phyloP scores from a whole-genome alignment of 1,140 invertebrate genomes.

The Orchestia grillus region DNA sequence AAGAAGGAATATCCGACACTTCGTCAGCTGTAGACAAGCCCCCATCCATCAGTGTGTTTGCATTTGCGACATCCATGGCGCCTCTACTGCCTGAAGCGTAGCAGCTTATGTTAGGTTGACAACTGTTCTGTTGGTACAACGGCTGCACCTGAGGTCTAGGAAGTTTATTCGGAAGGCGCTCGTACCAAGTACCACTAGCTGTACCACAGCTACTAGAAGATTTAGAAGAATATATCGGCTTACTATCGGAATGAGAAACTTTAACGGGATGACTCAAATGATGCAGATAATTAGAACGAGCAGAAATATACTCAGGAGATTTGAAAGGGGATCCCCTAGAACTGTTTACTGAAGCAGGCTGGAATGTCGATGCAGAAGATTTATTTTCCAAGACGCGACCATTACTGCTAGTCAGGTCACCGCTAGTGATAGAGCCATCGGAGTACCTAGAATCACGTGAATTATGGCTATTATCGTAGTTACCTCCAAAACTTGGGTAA shows the following conservation, averaged over 20 bases:
- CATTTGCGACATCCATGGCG: conserved; percentile 28
- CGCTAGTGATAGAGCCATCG: conserved; percentile 23
- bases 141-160: neutral
- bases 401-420: neutral
- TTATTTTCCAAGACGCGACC: neutral
- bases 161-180: neutral
- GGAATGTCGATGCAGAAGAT: conserved; percentile 12
- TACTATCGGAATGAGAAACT: neutral
- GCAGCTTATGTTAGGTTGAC: conserved; percentile 2
- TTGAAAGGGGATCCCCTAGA: neutral
- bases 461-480: neutral
- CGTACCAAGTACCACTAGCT: conserved; percentile 45
- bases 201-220: conserved; percentile 41
- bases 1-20: conserved; percentile 37
- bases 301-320: neutral
- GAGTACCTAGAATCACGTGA: conserved; percentile 48
- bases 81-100: neutral
- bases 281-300: conserved; percentile 1
- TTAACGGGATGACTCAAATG: neutral
- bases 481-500: conserved; percentile 9
- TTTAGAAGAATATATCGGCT: neutral
- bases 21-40: conserved; percentile 38
- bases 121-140: neutral
- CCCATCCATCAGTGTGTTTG: conserved; percentile 34
- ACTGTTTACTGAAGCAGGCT: neutral